These are phyloP conservation scores for Drosophila maculinotata DNA, from an alignment of 2,888 invertebrate genomes.

Conservation along the genomic window DNA sequence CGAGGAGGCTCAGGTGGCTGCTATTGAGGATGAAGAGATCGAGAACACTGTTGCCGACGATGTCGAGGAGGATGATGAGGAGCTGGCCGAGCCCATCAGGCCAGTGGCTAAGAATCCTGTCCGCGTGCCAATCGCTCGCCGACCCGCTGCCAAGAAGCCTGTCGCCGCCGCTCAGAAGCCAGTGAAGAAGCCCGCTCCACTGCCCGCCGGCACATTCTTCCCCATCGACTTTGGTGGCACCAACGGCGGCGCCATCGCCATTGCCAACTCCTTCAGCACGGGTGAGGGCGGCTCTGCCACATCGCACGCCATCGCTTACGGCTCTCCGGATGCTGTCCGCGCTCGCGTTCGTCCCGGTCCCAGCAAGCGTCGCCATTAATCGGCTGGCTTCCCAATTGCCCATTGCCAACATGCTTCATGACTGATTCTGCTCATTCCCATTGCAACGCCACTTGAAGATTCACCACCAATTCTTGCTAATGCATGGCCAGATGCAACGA, in stretches of 20 bases:
- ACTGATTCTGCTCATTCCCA: slow-evolving; percentile 48
- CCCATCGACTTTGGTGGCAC: slow-evolving; percentile 84
- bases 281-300: slow-evolving; percentile 85
- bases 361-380: slow-evolving; percentile 76
- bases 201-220: slow-evolving; percentile 84
- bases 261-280: slow-evolving; percentile 85
- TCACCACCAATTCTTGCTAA: slow-evolving; percentile 46
- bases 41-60: slow-evolving; percentile 72
- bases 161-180: slow-evolving; percentile 59
- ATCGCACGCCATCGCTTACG: slow-evolving; percentile 85
- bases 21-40: slow-evolving; percentile 70
- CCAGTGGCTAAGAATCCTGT: slow-evolving; percentile 72
- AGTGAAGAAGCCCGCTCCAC: slow-evolving; percentile 67
- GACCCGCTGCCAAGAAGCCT: slow-evolving; percentile 74
- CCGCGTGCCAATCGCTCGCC: slow-evolving; percentile 80
- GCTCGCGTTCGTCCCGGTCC: slow-evolving; percentile 76
- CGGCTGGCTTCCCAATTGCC: background rate
- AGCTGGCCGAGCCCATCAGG: slow-evolving; percentile 58
- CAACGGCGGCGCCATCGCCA: slow-evolving; percentile 84
- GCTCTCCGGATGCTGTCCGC: slow-evolving; percentile 82
- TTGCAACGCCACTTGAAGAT: slow-evolving; percentile 44
- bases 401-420: slow-evolving; percentile 23
- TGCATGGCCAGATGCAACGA: slow-evolving; percentile 39
- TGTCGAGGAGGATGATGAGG: slow-evolving; percentile 73
- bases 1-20: slow-evolving; percentile 61